Evolutionary conservation across 2,113 vertebrate species (phyloP), one percentile per base, ranked within the genome.

Genomic region (Podarcis muralis): DNA sequence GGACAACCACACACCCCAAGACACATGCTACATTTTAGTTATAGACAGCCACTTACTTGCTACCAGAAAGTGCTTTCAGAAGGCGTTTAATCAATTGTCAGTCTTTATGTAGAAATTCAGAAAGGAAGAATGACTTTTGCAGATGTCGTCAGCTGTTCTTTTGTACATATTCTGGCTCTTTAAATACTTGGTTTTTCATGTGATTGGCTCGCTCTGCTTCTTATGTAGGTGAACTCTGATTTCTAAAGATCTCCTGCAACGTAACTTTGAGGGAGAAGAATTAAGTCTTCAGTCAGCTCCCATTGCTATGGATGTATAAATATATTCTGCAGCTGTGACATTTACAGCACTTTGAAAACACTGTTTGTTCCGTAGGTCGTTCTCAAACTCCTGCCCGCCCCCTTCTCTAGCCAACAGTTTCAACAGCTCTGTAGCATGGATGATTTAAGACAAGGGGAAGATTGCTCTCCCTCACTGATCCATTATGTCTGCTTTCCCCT

Each of bases 401-500:
- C 91, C 91, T 91, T 87, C 80, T 94, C 90, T 95, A 93, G 86
- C 89, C 83, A 95, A 91, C 86, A 90, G 90, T 94, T 95, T 95
- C 93, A 93, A 92, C 86, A 93, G 87, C 87, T 95, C 92, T 92
- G 89, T 84, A 91, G 90, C 94, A 88, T 48, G 93, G 90, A 95
- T 94, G 85, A 94, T 95, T 95, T 93, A 95, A 94, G 90, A 95
- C 87, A 92, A 94, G 94, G 89, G 95, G 88, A 93, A 94, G 92
- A 93, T 94, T 90, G 93, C 71, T 95, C 95, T 93, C 91, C 85
- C 85, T 95, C 87, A 89, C 93, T 81, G 90, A 93, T 94, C 89
- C 90, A 89, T 95, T 95, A 89, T 92, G 92, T 80, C 90, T 94
- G 92, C 95, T 87, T 93, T 86, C 85, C 69, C 82, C 78, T 88